A percentile compares a stretch with the other conserved stretches of the same genome.
phyloP scores from a whole-genome alignment of 2,797 vertebrate genomes.

The Thripadectes ignobilis region DNA sequence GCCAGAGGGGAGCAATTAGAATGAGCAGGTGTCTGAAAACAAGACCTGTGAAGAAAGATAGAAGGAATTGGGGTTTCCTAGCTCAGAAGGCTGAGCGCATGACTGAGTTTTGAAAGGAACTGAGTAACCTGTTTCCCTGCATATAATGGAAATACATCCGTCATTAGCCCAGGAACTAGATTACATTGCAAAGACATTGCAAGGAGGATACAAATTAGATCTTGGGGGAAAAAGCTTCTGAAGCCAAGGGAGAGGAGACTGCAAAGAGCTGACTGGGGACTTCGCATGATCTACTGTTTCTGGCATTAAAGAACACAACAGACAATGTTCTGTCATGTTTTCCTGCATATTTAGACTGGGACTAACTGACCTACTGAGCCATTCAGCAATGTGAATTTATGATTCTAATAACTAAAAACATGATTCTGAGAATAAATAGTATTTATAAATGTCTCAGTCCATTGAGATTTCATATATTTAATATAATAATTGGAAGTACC shows the following conservation, averaged over 20 bases:
- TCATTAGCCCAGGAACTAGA: neutral
- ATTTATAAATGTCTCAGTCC: conserved; percentile 34
- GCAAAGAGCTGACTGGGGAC: neutral
- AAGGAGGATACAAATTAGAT: neutral
- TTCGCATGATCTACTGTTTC: neutral
- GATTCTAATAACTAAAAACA: neutral
- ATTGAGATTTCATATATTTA: conserved; percentile 14
- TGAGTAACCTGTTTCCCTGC: neutral
- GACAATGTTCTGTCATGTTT: neutral
- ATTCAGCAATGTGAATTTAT: neutral
- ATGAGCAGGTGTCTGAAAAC: neutral
- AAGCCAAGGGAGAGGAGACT: neutral
- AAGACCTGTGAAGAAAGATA: neutral
- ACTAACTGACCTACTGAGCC: neutral
- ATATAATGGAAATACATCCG: neutral
- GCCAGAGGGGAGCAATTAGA: neutral
- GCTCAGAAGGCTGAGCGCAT: neutral
- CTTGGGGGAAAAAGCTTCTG: neutral
- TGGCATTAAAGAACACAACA: neutral
- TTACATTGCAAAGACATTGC: neutral
- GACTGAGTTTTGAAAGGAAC: neutral
- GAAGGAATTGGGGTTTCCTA: neutral
- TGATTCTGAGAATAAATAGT: neutral
- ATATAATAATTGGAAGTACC: conserved; percentile 10
- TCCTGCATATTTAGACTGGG: neutral